Conservation (phyloP, 2,888 invertebrate genomes). For the Stenichneumon culpator region DNA sequence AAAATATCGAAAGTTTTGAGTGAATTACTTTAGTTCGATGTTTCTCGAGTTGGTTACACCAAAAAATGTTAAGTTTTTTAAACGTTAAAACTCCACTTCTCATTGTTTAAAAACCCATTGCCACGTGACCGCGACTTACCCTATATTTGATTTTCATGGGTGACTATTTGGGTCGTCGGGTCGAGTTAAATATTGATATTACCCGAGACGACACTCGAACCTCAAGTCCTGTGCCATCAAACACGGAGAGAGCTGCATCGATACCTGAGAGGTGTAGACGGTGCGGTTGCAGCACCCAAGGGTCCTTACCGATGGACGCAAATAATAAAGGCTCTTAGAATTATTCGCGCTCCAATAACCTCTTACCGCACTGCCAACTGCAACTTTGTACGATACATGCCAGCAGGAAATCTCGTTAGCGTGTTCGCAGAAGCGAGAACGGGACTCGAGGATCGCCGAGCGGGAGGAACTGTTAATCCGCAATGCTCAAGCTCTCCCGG, state of each 20-base stretch:
- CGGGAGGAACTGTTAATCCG: constrained; percentile 31
- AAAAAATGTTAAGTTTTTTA: too few relatives aligned
- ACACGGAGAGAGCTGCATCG: constrained; percentile 10
- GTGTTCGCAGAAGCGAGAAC: constrained; percentile 57
- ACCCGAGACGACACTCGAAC: neutral
- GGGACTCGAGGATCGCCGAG: constrained; percentile 13
- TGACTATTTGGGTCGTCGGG: neutral
- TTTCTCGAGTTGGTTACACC: too few relatives aligned
- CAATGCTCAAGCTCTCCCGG: constrained; percentile 19
- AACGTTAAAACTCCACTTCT: too few relatives aligned
- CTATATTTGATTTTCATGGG: too few relatives aligned
- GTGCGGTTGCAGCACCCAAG: neutral
- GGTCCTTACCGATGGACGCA: neutral
- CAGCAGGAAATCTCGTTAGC: constrained; percentile 59
- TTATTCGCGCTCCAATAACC: constrained; percentile 66
- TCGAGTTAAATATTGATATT: neutral
- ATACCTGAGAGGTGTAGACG: neutral
- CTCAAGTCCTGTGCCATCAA: neutral
- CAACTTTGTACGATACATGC: constrained; percentile 50
- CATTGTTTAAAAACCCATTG: too few relatives aligned
- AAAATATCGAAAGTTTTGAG: neutral
- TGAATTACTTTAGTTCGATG: too few relatives aligned
- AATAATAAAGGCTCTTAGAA: constrained; percentile 60
- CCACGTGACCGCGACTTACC: too few relatives aligned
- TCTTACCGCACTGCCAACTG: constrained; percentile 48